A percentile compares a stretch with the other conserved stretches of the same genome.
Conservation (phyloP, 2,797 vertebrate genomes). For the Danio tinwini region DNA sequence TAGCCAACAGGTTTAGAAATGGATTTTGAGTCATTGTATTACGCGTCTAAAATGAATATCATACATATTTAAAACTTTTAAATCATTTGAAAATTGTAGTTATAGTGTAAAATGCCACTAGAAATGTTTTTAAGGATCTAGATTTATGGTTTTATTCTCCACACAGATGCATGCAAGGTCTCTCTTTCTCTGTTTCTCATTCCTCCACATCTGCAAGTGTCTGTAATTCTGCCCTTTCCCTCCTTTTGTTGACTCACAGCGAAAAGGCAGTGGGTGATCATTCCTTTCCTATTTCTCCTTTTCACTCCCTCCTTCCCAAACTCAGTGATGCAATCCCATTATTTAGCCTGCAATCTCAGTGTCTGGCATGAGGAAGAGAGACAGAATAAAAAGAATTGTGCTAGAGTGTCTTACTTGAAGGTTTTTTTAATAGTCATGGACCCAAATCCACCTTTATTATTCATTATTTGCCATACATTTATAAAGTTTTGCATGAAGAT, state of each 20-base stretch:
- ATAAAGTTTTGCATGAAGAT: too few species aligned
- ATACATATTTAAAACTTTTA: neutral
- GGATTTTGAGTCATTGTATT: constrained; percentile 10
- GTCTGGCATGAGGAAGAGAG: constrained; percentile 10
- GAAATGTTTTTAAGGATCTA: neutral
- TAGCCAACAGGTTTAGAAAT: constrained; percentile 25
- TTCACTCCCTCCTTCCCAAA: constrained; percentile 52
- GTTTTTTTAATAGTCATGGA: neutral
- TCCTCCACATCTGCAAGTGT: neutral
- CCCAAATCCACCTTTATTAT: neutral
- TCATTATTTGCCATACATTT: too few species aligned
- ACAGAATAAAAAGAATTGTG: constrained; percentile 14
- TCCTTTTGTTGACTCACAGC: constrained; percentile 14
- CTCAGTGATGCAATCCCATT: constrained; percentile 51
- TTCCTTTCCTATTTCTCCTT: constrained; percentile 37
- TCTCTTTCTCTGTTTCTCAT: constrained; percentile 5
- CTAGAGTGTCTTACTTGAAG: neutral
- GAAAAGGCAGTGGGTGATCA: constrained; percentile 25
- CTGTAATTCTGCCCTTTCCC: constrained; percentile 56
- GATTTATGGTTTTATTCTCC: neutral
- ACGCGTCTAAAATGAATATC: neutral
- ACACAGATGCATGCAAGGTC: neutral
- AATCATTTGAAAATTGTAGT: too few species aligned
- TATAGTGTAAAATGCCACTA: neutral
- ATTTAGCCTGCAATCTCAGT: constrained; percentile 42